Evolutionary conservation across 2,888 invertebrate species (phyloP), one percentile per base, ranked within the genome.

Genomic region (Malthinus flaveolus): DNA sequence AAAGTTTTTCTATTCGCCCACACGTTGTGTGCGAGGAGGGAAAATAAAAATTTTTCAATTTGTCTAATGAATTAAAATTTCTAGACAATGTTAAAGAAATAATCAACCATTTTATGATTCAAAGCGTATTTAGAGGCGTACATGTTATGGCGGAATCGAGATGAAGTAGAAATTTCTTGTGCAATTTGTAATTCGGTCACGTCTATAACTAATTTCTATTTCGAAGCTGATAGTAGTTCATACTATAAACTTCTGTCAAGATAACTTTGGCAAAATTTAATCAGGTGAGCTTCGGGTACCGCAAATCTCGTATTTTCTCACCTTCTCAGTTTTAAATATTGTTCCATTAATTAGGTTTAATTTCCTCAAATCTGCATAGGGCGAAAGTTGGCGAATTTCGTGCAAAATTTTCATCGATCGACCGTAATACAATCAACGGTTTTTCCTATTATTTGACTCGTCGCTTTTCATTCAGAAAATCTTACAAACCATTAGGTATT

Each of bases 181-280:
- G 13, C 32, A 47, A 47, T 47, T 33, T 10, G 47, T 47, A 47
- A 47, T 47, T 32, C 47, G n/a, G 49, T 49, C 35, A 36, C 49
- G 35, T 49, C 37, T 31, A 49, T 49, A 49, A 49, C 37, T 36
- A 49, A 49, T 49, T 49, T 34, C 36, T 23, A 35, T 49, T 34
- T 37, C 49, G 7, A 23, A 49, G 49, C 37, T 36, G 37, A 37
- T 49, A 49, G 37, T 35, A 49, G 49, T 49, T 49, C 49, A 35
- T 49, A 49, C 47, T 47, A 47, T 33, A 47, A 47, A 47, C 47
- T 47, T 47, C 47, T 47, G 47, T 47, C 33, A 47, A 47, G 47
- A 47, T 47, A 47, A 47, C 47, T 47, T 47, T 32, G 23, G 13
- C 12, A 33, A 33, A 47, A 47, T 47, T 47, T 47, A 47, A 47